These are phyloP conservation scores for Fistularia commersonii DNA, from an alignment of 2,797 vertebrate species.

Conservation along the genomic window DNA sequence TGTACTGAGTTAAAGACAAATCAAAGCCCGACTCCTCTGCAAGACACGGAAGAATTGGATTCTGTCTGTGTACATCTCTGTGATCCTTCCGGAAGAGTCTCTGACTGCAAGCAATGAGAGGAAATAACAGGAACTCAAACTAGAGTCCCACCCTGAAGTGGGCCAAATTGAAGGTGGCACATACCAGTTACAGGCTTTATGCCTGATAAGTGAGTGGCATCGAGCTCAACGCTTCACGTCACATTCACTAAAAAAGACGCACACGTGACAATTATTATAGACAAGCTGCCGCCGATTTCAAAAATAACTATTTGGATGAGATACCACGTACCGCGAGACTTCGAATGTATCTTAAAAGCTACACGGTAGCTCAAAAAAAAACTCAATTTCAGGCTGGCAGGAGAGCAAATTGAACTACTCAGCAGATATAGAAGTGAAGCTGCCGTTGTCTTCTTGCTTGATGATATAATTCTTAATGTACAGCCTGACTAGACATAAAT, in stretches of 20 bases:
- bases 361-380: slow-evolving; percentile 40
- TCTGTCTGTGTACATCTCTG: slow-evolving; percentile 57
- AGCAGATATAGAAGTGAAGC: slow-evolving; percentile 73
- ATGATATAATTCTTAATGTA: slow-evolving; percentile 84
- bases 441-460: slow-evolving; percentile 68
- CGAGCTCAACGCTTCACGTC: slow-evolving; percentile 51
- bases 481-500: slow-evolving; percentile 78
- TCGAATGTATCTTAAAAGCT: slow-evolving; percentile 65
- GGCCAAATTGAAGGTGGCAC: slow-evolving; percentile 68
- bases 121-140: slow-evolving; percentile 65
- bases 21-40: slow-evolving; percentile 67
- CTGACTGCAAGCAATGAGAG: slow-evolving; percentile 44
- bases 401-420: slow-evolving; percentile 74
- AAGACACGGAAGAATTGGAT: slow-evolving; percentile 66
- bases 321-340: slow-evolving; percentile 54
- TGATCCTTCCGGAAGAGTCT: slow-evolving; percentile 72
- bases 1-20: slow-evolving; percentile 70
- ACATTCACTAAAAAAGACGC: slow-evolving; percentile 21
- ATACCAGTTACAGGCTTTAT: slow-evolving; percentile 64
- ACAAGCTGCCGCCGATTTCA: slow-evolving; percentile 12
- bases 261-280: slow-evolving; percentile 1
- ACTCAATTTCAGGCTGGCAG: slow-evolving; percentile 68
- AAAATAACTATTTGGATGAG: slow-evolving; percentile 60
- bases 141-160: slow-evolving; percentile 46
- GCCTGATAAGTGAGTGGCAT: slow-evolving; percentile 61